Evolutionary conservation across 2,888 invertebrate species (phyloP), one percentile per base, ranked within the genome.

Genomic region (Steinernema hermaphroditum): DNA sequence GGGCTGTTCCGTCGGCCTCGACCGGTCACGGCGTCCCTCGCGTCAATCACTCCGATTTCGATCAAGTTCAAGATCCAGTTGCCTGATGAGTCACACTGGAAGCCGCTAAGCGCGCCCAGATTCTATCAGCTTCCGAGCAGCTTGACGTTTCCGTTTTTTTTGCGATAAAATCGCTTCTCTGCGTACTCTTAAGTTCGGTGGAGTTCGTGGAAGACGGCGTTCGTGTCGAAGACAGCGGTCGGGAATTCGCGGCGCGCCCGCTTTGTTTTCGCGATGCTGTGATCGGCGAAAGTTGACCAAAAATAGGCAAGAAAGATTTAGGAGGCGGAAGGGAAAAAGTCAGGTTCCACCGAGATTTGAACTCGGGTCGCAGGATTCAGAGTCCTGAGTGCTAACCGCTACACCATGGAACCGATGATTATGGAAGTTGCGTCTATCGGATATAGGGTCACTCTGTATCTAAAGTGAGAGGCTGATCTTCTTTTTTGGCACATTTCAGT

Each of bases 361-460:
- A 72, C 73, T 72, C 49, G 73, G 73, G 73, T 72, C 73, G 73
- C 72, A 72, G 72, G 73, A 77, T 78, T 78, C 75, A 77, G 73
- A 78, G 77, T 78, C 76, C 77, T 75, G 75, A 77, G 77, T 78
- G 77, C 78, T 76, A 78, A 77, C 75, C 77, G 74, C 75, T 76
- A 77, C 77, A 78, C 77, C 77, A 77, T 72, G 41, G 71, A 72
- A 72, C 72, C 72, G 50, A 2, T 37, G 22, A 12, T 14, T 46
- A 46, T 19, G 50, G 24, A 37, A 4, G 37, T 4, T 4, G n/a
- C n/a, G n/a, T n/a, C n/a, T n/a, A n/a, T n/a, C n/a, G n/a, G n/a
- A n/a, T n/a, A n/a, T n/a, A n/a, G n/a, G n/a, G n/a, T n/a, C n/a
- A n/a, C n/a, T n/a, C n/a, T n/a, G n/a, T n/a, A n/a, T n/a, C n/a